phyloP scores from a whole-genome alignment of 2,888 invertebrate species.

The Rhingia campestris region DNA sequence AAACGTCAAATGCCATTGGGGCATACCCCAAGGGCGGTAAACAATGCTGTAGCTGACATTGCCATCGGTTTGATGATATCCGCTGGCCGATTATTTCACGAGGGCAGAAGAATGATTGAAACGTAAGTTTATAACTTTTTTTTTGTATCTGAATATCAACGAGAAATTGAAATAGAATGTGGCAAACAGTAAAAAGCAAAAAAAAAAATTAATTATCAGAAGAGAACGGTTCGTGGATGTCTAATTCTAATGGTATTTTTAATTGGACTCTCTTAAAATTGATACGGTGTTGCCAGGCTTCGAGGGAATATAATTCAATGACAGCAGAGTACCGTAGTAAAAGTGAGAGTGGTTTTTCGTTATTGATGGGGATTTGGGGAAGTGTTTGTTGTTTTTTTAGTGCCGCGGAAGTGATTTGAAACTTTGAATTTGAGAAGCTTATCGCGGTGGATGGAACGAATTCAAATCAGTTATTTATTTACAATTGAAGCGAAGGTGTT shows the following conservation, averaged over 20 bases:
- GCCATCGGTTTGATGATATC: constrained; percentile 90
- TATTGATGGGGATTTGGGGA: no score
- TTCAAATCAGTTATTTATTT: no score
- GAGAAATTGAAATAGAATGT: background rate
- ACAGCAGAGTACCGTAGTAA: background rate
- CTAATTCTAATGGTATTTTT: background rate
- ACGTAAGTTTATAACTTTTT: constrained; percentile 77
- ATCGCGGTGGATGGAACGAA: no score
- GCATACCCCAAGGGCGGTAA: constrained; percentile 90
- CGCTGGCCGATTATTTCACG: constrained; percentile 89
- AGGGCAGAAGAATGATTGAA: constrained; percentile 87
- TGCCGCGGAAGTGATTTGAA: no score
- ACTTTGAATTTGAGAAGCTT: no score
- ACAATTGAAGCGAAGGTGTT: no score
- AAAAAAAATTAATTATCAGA: background rate
- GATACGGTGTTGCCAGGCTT: background rate
- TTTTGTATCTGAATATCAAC: background rate
- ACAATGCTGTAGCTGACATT: constrained; percentile 91
- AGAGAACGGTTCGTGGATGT: background rate
- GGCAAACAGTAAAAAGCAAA: background rate
- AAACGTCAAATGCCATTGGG: constrained; percentile 89
- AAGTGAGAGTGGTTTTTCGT: no score
- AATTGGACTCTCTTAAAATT: background rate
- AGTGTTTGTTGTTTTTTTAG: no score
- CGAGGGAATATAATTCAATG: background rate